Percentiles rank a stretch among this genome's conserved stretches.
Evolutionary conservation across 2,888 invertebrate species (phyloP).

Genomic region (Boloria selene): DNA sequence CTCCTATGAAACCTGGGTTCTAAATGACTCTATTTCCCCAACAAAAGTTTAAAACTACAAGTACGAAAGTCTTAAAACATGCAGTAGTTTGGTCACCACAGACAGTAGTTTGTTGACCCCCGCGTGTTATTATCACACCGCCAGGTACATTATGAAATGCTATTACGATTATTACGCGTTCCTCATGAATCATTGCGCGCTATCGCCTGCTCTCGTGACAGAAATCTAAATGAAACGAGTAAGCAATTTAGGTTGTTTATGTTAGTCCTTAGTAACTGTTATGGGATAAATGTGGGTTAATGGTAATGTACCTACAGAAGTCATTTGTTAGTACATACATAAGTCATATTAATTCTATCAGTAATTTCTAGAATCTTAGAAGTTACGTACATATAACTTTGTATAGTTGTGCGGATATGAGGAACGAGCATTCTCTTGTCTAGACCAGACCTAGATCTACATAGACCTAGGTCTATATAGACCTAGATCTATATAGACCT

Average conservation of each 20-base stretch:
- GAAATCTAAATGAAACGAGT: slow-evolving; percentile 3
- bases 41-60: neutral
- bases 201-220: neutral
- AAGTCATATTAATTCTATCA: neutral
- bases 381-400: too few relatives aligned
- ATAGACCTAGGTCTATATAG: too few relatives aligned
- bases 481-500: too few relatives aligned
- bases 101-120: slow-evolving; percentile 3
- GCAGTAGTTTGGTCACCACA: neutral
- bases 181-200: slow-evolving; percentile 18
- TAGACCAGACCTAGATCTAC: too few relatives aligned
- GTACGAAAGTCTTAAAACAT: neutral
- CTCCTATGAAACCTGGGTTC: too few relatives aligned
- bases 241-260: neutral
- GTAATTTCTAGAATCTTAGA: neutral
- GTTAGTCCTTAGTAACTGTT: slow-evolving; percentile 3
- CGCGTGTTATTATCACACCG: slow-evolving; percentile 2
- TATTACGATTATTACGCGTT: slow-evolving; percentile 26
- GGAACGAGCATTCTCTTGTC: too few relatives aligned
- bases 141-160: slow-evolving; percentile 27
- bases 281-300: slow-evolving; percentile 12
- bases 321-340: neutral
- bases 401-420: too few relatives aligned
- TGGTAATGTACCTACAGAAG: too few relatives aligned
- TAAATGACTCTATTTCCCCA: too few relatives aligned